These are phyloP conservation scores for Ptychoptera contaminata DNA, from an alignment of 2,888 invertebrate species.

Conservation along the genomic window DNA sequence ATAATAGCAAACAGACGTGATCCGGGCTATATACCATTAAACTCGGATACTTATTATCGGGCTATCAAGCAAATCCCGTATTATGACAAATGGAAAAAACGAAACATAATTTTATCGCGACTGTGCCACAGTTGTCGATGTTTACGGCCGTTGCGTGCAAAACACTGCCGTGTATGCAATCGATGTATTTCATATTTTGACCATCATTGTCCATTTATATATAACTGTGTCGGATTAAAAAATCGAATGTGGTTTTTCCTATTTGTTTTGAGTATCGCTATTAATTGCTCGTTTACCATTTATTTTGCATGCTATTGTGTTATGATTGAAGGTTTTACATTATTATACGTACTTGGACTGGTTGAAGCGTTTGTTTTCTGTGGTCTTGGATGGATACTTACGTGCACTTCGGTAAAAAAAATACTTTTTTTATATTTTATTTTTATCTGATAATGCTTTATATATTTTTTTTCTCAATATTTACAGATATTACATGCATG, in stretches of 20 bases:
- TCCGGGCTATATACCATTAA: conserved; percentile 78
- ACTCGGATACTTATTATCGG: conserved; percentile 77
- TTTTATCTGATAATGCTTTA: not conserved
- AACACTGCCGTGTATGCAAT: conserved; percentile 85
- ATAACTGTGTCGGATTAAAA: conserved; percentile 82
- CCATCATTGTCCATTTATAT: conserved; percentile 90
- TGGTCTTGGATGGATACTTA: conserved; percentile 72
- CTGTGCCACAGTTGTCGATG: conserved; percentile 86
- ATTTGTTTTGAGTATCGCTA: conserved; percentile 74
- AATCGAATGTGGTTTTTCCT: conserved; percentile 90
- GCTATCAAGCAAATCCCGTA: conserved; percentile 86
- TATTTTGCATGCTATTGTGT: conserved; percentile 79
- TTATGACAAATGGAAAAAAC: conserved; percentile 83
- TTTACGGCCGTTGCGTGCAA: conserved; percentile 70
- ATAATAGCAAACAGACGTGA: conserved; percentile 76
- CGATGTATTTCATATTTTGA: conserved; percentile 81
- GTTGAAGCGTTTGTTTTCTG: conserved; percentile 73
- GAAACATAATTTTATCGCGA: conserved; percentile 62
- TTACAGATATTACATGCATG: conserved; percentile 75
- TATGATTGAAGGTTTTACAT: conserved; percentile 67
- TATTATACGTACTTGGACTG: conserved; percentile 69
- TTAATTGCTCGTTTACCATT: conserved; percentile 74
- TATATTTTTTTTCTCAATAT: conserved; percentile 12
- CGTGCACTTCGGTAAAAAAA: conserved; percentile 65
- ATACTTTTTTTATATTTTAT: not conserved